These are phyloP conservation scores for Cosmopolites sordidus DNA, from an alignment of 2,888 invertebrate genomes.

Conservation along the genomic window DNA sequence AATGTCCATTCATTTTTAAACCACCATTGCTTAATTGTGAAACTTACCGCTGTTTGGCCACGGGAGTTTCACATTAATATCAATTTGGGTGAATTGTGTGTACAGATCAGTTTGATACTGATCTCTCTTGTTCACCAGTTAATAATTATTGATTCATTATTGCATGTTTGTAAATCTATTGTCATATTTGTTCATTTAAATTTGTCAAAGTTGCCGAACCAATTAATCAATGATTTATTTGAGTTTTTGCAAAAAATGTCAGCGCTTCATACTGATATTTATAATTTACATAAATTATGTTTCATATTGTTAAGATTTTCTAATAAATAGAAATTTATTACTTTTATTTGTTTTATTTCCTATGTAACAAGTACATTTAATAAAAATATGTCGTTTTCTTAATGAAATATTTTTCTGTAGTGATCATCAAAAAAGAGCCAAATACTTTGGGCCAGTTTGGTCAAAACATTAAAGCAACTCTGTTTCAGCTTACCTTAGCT, in stretches of 20 bases:
- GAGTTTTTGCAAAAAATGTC: background rate
- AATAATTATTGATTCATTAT: background rate
- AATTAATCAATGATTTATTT: background rate
- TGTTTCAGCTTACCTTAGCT: no score
- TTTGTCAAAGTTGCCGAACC: background rate
- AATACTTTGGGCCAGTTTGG: no score
- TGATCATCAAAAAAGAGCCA: no score
- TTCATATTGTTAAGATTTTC: constrained; percentile 25
- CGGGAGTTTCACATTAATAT: background rate
- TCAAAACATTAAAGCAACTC: no score
- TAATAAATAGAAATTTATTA: constrained; percentile 26
- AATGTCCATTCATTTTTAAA: background rate
- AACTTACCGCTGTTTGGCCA: background rate
- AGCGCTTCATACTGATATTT: background rate
- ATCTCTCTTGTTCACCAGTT: background rate
- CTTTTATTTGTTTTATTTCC: constrained; percentile 3
- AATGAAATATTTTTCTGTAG: no score
- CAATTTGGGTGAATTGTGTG: background rate
- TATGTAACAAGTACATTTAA: no score
- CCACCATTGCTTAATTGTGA: background rate
- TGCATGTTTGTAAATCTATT: background rate
- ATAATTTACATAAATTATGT: background rate
- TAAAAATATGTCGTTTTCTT: no score
- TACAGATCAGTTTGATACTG: background rate
- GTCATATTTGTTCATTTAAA: background rate